phyloP scores from a whole-genome alignment of 2,797 vertebrate species.

The Crypturellus tataupa region DNA sequence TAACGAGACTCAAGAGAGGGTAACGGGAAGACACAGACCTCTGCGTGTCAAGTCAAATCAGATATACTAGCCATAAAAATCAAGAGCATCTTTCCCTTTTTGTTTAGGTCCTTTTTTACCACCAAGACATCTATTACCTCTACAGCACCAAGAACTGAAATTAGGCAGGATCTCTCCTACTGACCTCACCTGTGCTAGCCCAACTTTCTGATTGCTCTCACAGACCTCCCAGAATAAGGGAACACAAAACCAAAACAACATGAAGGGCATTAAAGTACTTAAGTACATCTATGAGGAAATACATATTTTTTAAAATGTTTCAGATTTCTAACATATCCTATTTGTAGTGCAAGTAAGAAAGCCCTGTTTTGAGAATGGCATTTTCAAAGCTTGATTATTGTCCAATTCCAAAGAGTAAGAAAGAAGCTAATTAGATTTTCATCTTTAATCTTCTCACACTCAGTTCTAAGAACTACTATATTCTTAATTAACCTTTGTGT shows the following conservation, averaged over 20 bases:
- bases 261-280: background rate
- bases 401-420: background rate
- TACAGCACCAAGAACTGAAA: background rate
- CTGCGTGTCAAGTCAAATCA: background rate
- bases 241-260: background rate
- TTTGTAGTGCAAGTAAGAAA: background rate
- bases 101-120: background rate
- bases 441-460: background rate
- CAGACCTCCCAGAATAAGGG: too few relatives aligned
- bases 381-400: background rate
- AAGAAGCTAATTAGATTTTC: background rate
- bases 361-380: background rate
- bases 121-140: background rate
- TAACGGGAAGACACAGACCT: background rate
- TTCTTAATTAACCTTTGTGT: background rate
- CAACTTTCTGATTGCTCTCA: background rate
- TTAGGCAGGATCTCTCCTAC: background rate
- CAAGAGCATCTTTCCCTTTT: background rate
- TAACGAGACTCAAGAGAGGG: background rate
- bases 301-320: background rate
- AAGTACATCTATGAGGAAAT: background rate
- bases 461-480: background rate
- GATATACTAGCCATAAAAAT: background rate
- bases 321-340: background rate
- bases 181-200: background rate